A percentile compares a stretch with the other conserved stretches of the same genome.
phyloP scores from a whole-genome alignment of 1,140 invertebrate genomes.

The Rhopalosiphum maidis region DNA sequence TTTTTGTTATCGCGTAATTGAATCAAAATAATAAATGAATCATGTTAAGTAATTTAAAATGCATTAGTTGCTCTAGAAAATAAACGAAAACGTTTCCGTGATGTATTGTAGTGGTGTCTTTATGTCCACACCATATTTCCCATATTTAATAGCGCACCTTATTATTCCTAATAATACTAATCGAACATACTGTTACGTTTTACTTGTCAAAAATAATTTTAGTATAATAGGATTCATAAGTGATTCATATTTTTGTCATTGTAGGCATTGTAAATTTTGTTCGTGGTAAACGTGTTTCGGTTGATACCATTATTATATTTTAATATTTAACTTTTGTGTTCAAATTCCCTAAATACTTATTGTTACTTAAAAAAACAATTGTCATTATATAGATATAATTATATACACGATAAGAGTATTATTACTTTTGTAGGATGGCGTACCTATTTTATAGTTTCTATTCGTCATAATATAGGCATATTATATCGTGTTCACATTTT shows the following conservation, averaged over 20 bases:
- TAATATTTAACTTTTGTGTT: too few species aligned
- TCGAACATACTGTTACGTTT: background rate
- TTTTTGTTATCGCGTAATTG: background rate
- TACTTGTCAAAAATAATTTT: background rate
- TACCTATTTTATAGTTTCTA: too few species aligned
- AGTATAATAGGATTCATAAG: background rate
- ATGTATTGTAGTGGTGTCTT: background rate
- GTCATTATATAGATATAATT: too few species aligned
- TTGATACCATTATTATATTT: too few species aligned
- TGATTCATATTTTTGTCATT: background rate
- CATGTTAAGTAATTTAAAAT: background rate
- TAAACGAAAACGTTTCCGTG: background rate
- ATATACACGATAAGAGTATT: too few species aligned
- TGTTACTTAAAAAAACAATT: too few species aligned
- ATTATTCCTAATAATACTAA: background rate
- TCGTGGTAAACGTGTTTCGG: background rate
- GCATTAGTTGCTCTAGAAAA: background rate
- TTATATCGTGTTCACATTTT: too few species aligned
- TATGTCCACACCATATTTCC: background rate
- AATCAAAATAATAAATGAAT: background rate
- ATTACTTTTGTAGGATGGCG: too few species aligned
- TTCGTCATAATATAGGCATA: too few species aligned
- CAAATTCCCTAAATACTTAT: too few species aligned
- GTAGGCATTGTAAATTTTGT: background rate
- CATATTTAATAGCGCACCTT: background rate